These are phyloP conservation scores for Allacma fusca DNA, from an alignment of 2,888 invertebrate genomes.

Conservation along the genomic window DNA sequence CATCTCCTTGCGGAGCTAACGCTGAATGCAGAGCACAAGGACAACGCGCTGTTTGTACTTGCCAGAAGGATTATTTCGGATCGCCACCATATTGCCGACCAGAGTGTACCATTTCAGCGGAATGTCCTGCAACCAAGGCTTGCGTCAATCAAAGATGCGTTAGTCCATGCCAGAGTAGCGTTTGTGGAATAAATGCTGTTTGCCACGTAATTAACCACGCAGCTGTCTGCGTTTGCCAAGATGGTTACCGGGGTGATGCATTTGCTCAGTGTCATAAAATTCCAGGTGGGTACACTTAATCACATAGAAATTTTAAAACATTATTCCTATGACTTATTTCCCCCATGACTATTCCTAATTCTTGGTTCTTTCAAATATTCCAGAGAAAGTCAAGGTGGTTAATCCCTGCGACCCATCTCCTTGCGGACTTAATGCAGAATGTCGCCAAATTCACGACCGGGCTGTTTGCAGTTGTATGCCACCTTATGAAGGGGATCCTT, in stretches of 20 bases:
- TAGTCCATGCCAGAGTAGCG: constrained; percentile 72
- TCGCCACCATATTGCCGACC: constrained; percentile 72
- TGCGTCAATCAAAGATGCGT: constrained; percentile 78
- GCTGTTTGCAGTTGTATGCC: constrained; percentile 84
- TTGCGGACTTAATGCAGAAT: constrained; percentile 48
- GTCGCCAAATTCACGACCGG: constrained; percentile 31
- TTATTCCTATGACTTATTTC: no score
- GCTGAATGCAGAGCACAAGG: constrained; percentile 71
- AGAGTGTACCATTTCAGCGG: constrained; percentile 76
- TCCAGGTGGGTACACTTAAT: constrained; percentile 27
- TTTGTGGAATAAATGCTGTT: constrained; percentile 80
- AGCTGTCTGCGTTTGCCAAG: constrained; percentile 73
- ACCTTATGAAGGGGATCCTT: constrained; percentile 88
- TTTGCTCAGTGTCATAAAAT: constrained; percentile 51
- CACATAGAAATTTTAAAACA: not conserved
- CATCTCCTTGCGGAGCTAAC: constrained; percentile 76
- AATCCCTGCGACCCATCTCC: constrained; percentile 68
- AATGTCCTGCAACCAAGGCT: constrained; percentile 84
- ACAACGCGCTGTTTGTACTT: constrained; percentile 74
- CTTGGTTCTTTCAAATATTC: not conserved
- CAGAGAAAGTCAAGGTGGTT: constrained; percentile 19
- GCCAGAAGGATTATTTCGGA: constrained; percentile 65
- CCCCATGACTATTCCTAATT: no score
- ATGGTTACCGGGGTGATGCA: constrained; percentile 73
- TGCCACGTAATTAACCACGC: constrained; percentile 81